A percentile compares a stretch with the other conserved stretches of the same genome.
phyloP scores from a whole-genome alignment of 2,113 vertebrate species.

The Neolamprologus tretocephalus region DNA sequence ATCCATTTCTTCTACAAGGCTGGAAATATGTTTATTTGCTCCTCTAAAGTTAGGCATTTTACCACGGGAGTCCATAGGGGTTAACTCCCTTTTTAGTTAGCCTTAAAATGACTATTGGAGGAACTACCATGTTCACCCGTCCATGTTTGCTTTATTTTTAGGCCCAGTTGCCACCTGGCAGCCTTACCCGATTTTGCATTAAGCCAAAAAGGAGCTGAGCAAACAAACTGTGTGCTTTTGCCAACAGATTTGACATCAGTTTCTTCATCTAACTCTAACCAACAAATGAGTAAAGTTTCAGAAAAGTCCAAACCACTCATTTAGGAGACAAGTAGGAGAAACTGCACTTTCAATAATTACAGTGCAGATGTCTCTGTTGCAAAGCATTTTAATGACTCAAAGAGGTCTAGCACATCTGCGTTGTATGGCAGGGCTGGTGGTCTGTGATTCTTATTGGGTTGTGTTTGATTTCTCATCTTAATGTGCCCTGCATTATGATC shows the following conservation, averaged over 20 bases:
- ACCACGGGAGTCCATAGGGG: background rate
- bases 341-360: background rate
- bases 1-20: background rate
- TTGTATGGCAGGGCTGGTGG: background rate
- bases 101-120: background rate
- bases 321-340: background rate
- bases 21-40: background rate
- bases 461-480: constrained; percentile 59
- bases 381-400: constrained; percentile 43
- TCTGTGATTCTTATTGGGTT: constrained; percentile 37
- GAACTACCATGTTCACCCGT: background rate
- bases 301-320: background rate
- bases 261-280: background rate
- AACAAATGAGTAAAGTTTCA: background rate
- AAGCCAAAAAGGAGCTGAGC: background rate
- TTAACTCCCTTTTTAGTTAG: background rate
- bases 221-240: background rate
- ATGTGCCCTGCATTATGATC: constrained; percentile 48
- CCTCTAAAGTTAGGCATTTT: background rate
- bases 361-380: background rate
- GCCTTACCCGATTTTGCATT: background rate
- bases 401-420: constrained; percentile 14
- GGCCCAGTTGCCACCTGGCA: background rate
- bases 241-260: background rate
- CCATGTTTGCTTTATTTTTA: background rate